Evolutionary conservation across 2,797 vertebrate genomes (phyloP), one percentile per base, ranked within the genome.

Genomic region (Malurus splendens): DNA sequence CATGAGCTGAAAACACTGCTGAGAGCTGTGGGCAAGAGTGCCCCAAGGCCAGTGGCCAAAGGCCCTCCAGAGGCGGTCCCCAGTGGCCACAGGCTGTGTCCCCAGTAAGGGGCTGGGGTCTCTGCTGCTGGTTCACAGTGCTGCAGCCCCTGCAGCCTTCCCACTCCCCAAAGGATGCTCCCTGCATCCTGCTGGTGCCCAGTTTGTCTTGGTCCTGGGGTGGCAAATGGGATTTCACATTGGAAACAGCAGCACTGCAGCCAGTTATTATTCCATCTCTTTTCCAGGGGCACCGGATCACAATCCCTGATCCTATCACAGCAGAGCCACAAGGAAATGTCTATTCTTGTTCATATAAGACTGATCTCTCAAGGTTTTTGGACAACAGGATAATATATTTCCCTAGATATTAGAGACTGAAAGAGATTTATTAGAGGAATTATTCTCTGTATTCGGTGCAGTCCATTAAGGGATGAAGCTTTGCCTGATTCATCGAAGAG

Each of bases 381-480:
- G 84, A 74, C 82, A 82, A 82, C 50, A 42, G 51, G 44, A 86
- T 82, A 87, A 91, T 75, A 0, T 47, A 88, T 81, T 92, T 83
- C 71, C 57, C 57, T 71, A 80, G 78, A 60, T 54, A 92, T 85
- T 33, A 91, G 27, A 64, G 42, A 27, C 6, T 19, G 74, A 66
- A 88, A 45, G 67, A 88, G 72, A 92, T 86, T 67, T 79, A 86
- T 85, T 79, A 86, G 18, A 30, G 79, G 47, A 80, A 89, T 89
- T 79, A 82, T 60, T 87, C 54, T 77, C 65, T 57, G 2, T 39
- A 85, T 71, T 82, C 42, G 42, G 42, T 64, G 68, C 61, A 33
- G 90, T 57, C 85, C 75, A 74, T 82, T 70, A 91, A 19, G 75
- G 87, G 86, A 92, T 86, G 82, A 88, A 76, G 74, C 38, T 77